phyloP scores from a whole-genome alignment of 2,888 invertebrate species.

The Phoenoteleia sp. region DNA sequence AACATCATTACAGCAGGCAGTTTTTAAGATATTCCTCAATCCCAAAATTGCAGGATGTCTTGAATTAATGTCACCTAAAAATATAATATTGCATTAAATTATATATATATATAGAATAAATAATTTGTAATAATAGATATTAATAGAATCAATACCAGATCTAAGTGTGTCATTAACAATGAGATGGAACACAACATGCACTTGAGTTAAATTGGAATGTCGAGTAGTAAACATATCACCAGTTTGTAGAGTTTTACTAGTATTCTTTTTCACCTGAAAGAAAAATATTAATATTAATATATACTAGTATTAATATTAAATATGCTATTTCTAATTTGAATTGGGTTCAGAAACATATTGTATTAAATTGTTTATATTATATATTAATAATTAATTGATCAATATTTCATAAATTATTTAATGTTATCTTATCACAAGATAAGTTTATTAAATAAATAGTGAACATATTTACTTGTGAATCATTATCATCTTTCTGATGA shows the following conservation, averaged over 20 bases:
- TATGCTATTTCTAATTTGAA: too few species aligned
- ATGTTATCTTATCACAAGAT: background rate
- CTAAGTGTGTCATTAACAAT: conserved; percentile 94
- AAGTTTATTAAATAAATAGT: background rate
- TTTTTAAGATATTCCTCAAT: conserved; percentile 97
- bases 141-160: conserved; percentile 87
- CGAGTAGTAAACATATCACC: conserved; percentile 95
- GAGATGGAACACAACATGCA: conserved; percentile 98
- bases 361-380: too few species aligned
- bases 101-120: too few species aligned
- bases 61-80: conserved; percentile 96
- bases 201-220: conserved; percentile 98
- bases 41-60: conserved; percentile 98
- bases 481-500: conserved; percentile 83
- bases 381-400: too few species aligned
- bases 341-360: too few species aligned
- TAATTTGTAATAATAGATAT: too few species aligned
- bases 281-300: too few species aligned
- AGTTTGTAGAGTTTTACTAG: conserved; percentile 90
- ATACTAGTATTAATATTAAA: too few species aligned
- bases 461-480: conserved; percentile 83
- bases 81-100: too few species aligned
- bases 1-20: conserved; percentile 98
- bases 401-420: background rate
- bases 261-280: conserved; percentile 84